A percentile compares a stretch with the other conserved stretches of the same genome.
These are phyloP conservation scores for Rhamnusium bicolor DNA, from an alignment of 2,888 invertebrate species.

Conservation along the genomic window DNA sequence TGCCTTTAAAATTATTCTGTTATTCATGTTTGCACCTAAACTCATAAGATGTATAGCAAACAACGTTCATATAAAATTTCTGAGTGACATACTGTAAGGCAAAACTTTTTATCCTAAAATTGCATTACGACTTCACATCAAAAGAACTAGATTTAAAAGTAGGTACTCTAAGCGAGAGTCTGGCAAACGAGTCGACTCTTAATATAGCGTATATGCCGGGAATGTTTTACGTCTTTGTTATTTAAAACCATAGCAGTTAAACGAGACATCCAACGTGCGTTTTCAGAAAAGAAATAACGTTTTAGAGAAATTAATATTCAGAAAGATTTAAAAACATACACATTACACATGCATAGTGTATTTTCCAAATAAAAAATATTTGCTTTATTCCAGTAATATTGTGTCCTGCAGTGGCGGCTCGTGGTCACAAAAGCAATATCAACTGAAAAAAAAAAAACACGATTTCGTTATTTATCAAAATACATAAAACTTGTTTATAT, in stretches of 20 bases:
- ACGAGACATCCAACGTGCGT: neutral
- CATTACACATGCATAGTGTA: no score
- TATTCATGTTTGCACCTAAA: slow-evolving; percentile 11
- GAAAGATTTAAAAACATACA: neutral
- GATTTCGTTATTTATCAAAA: no score
- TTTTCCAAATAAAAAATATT: no score
- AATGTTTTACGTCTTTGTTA: slow-evolving; percentile 28
- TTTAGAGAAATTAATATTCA: neutral
- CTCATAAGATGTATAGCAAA: neutral
- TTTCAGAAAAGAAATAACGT: neutral
- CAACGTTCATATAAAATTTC: neutral
- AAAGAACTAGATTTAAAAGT: slow-evolving; percentile 35
- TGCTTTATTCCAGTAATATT: no score
- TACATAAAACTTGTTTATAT: no score
- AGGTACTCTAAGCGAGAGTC: slow-evolving; percentile 27
- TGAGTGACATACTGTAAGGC: slow-evolving; percentile 15
- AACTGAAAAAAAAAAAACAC: no score
- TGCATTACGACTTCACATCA: slow-evolving; percentile 31
- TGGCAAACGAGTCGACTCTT: slow-evolving; percentile 32
- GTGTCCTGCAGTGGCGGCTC: no score
- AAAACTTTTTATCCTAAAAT: slow-evolving; percentile 26
- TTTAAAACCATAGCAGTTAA: slow-evolving; percentile 23
- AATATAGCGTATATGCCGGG: slow-evolving; percentile 22
- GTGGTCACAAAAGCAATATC: no score
- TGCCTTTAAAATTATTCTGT: neutral